Conservation (phyloP, 2,113 vertebrate genomes). For the Chamaetylas fuelleborni region DNA sequence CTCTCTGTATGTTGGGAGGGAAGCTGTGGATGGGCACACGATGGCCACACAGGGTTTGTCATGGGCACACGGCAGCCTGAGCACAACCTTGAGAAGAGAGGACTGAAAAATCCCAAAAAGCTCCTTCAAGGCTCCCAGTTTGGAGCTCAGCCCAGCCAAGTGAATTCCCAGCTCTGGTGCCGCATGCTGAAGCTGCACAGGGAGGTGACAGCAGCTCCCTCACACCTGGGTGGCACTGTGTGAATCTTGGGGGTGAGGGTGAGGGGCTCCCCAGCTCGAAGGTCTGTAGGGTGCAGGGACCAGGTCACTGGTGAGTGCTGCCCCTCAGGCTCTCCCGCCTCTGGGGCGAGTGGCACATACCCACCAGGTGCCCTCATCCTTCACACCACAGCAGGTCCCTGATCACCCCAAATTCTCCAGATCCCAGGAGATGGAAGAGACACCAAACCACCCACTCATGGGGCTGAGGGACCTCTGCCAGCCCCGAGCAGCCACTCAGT, state of each 20-base stretch:
- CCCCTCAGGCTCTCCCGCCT: neutral
- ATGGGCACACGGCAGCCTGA: fast-evolving
- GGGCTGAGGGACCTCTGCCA: fast-evolving
- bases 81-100: neutral
- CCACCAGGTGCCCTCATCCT: neutral
- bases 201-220: neutral
- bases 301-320: neutral
- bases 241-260: fast-evolving
- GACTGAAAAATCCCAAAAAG: neutral
- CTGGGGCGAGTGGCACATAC: fast-evolving
- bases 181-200: fast-evolving
- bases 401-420: neutral
- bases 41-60: neutral
- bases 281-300: neutral
- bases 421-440: neutral
- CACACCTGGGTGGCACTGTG: fast-evolving
- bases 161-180: neutral
- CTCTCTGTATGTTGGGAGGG: fast-evolving
- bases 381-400: fast-evolving
- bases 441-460: fast-evolving
- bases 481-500: fast-evolving
- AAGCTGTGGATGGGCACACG: fast-evolving
- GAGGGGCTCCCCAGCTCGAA: neutral
- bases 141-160: fast-evolving
- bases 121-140: neutral